Evolutionary conservation across 2,113 vertebrate genomes (phyloP).

Genomic region (Paratilapia polleni): DNA sequence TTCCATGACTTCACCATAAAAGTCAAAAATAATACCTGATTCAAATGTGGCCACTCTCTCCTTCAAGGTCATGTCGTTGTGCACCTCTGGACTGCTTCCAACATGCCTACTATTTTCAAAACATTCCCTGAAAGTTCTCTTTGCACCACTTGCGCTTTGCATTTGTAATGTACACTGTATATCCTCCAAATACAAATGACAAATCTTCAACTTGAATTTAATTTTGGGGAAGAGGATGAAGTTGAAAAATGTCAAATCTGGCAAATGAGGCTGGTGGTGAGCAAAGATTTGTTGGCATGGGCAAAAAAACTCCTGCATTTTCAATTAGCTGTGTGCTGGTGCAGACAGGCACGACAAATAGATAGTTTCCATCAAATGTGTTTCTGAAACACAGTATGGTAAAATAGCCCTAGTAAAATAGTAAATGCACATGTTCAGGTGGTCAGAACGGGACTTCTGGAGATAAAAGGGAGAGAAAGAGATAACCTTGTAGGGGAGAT

Average conservation of each 20-base stretch:
- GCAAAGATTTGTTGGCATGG: neutral
- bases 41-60: neutral
- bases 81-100: neutral
- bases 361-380: neutral
- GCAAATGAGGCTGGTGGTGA: neutral
- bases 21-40: too few species aligned
- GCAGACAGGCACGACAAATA: neutral
- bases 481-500: neutral
- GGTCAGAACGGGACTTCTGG: neutral
- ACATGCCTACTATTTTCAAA: neutral
- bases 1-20: neutral
- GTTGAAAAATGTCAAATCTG: neutral
- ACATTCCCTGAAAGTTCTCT: neutral
- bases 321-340: too few species aligned
- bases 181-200: neutral
- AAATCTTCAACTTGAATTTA: neutral
- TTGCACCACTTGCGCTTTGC: neutral
- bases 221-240: neutral
- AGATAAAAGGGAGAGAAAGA: neutral
- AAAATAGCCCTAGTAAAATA: neutral
- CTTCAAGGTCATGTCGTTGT: neutral
- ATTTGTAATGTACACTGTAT: neutral
- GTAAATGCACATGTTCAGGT: neutral
- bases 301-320: neutral
- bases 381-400: neutral